Percentiles rank a stretch among this genome's conserved stretches.
Conservation (phyloP, 2,797 vertebrate genomes). For the Dicrostonyx torquatus region DNA sequence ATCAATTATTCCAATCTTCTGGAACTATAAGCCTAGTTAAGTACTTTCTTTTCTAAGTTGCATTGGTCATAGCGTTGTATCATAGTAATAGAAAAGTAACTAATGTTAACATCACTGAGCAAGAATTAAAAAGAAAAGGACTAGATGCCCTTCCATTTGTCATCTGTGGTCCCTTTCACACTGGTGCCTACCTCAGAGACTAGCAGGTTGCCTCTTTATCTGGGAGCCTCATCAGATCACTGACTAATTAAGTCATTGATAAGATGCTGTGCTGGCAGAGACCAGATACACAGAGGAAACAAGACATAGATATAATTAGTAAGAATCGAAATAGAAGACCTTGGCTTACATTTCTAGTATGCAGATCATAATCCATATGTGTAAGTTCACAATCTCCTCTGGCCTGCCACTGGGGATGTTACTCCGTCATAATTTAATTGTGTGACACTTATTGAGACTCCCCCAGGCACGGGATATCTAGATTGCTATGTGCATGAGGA, state of each 20-base stretch:
- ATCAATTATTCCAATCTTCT: background rate
- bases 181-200: background rate
- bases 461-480: background rate
- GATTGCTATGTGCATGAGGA: background rate
- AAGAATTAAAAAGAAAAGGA: background rate
- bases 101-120: background rate
- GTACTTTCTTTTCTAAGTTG: background rate
- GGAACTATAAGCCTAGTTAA: background rate
- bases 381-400: background rate
- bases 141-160: too few species aligned
- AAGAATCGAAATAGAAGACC: background rate
- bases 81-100: background rate
- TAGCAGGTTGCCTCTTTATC: background rate
- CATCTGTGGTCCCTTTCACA: background rate
- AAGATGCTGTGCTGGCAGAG: background rate
- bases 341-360: background rate
- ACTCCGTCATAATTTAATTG: background rate
- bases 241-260: background rate
- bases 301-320: background rate
- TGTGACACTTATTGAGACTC: background rate
- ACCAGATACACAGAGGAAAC: background rate
- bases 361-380: background rate
- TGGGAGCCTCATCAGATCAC: background rate
- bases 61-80: too few species aligned
- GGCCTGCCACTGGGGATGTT: background rate